Conservation (phyloP, 2,797 vertebrate species). For the Dromococcyx pavoninus region DNA sequence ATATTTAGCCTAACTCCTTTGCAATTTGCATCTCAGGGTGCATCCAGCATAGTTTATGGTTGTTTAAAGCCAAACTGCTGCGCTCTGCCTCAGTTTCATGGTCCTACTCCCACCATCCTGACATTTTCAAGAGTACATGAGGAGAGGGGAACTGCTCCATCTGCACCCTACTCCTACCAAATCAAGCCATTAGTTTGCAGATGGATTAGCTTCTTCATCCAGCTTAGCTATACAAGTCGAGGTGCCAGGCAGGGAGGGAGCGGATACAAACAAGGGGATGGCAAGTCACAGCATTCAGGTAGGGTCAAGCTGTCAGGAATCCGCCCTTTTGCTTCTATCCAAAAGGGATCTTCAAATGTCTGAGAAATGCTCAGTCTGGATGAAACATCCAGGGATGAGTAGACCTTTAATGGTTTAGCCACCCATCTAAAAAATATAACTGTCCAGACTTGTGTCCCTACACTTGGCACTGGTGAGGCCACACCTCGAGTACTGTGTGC, state of each 20-base stretch:
- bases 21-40: background rate
- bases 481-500: too few relatives aligned
- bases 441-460: too few relatives aligned
- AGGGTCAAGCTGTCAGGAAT: background rate
- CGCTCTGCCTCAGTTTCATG: background rate
- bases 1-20: background rate
- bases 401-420: background rate
- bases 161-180: background rate
- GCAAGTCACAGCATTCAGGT: background rate
- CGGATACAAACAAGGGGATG: background rate
- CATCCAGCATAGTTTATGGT: background rate
- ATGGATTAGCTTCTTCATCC: background rate
- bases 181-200: background rate
- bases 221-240: background rate
- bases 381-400: background rate
- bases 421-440: background rate
- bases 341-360: background rate
- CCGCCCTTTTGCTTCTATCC: rapidly evolving
- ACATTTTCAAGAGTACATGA: background rate
- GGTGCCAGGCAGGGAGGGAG: background rate
- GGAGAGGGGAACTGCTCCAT: background rate
- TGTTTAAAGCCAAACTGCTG: background rate
- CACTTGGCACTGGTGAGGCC: too few relatives aligned
- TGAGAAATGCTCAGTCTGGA: background rate
- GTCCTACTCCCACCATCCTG: background rate